Conservation (phyloP, 1,140 invertebrate species). For the Thrips palmi region DNA sequence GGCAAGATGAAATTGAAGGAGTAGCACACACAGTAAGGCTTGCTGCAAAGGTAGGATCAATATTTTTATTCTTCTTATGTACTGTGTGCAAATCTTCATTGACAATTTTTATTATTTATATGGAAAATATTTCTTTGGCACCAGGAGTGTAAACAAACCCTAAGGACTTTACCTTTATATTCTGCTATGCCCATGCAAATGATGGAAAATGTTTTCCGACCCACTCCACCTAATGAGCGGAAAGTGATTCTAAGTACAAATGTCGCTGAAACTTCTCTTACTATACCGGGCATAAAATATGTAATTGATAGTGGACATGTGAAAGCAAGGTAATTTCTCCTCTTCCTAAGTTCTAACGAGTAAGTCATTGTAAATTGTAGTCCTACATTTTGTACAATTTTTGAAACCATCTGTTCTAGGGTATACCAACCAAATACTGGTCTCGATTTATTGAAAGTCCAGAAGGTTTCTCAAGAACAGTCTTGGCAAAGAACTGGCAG, state of each 20-base stretch:
- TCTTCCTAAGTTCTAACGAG: constrained; percentile 1
- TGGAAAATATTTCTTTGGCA: too few species aligned
- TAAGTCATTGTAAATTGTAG: neutral
- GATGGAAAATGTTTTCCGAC: constrained; percentile 61
- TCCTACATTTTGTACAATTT: neutral
- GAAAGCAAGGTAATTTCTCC: constrained; percentile 48
- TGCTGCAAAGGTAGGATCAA: constrained; percentile 39
- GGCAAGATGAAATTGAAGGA: constrained; percentile 95
- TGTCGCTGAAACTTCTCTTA: constrained; percentile 93
- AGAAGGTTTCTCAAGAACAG: constrained; percentile 76
- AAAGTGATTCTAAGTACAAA: constrained; percentile 96
- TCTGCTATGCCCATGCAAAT: constrained; percentile 56
- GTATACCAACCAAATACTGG: constrained; percentile 65
- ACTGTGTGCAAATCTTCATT: constrained; percentile 6
- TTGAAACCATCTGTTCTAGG: constrained; percentile 21
- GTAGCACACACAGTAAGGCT: constrained; percentile 55
- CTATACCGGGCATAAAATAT: constrained; percentile 82
- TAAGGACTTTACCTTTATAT: constrained; percentile 67
- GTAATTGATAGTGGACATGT: constrained; percentile 92
- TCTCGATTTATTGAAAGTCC: constrained; percentile 66
- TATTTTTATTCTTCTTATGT: neutral
- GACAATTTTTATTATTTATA: constrained; percentile 9
- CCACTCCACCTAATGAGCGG: constrained; percentile 40
- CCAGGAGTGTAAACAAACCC: too few species aligned
- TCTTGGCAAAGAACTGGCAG: constrained; percentile 80